Percentiles rank a stretch among this genome's conserved stretches.
These are phyloP conservation scores for Drosophila willistoni DNA, from an alignment of 1,140 invertebrate species.

Conservation along the genomic window DNA sequence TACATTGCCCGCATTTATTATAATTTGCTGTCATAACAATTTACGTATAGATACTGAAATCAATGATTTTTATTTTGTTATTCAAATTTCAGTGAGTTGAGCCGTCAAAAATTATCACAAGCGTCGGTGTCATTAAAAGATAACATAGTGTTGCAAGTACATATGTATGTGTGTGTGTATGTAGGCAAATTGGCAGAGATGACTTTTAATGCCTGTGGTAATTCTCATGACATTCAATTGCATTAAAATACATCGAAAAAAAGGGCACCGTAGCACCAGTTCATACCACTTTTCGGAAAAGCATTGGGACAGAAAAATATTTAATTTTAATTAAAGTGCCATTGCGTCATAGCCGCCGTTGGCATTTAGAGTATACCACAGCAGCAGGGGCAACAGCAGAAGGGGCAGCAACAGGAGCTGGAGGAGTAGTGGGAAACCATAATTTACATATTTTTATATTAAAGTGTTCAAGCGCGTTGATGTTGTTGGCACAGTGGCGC, in stretches of 20 bases:
- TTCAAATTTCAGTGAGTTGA: not conserved
- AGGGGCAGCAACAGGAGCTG: not conserved
- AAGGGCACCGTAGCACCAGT: not conserved
- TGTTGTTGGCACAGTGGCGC: slow-evolving; percentile 45
- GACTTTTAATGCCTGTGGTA: slow-evolving; percentile 10
- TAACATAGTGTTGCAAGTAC: not conserved
- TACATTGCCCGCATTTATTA: slow-evolving; percentile 6
- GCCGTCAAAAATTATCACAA: slow-evolving; percentile 1
- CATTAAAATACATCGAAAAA: slow-evolving; percentile 6
- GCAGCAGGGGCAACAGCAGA: not conserved
- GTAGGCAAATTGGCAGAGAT: slow-evolving; percentile 1
- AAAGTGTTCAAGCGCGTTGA: slow-evolving; percentile 62
- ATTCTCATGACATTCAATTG: slow-evolving; percentile 13
- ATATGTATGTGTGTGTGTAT: not conserved
- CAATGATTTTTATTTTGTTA: not conserved
- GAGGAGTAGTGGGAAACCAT: slow-evolving; percentile 30
- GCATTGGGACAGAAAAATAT: slow-evolving; percentile 48
- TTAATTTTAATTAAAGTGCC: slow-evolving; percentile 70
- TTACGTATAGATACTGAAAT: not conserved
- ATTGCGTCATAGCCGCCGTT: slow-evolving; percentile 3
- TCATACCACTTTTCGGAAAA: slow-evolving; percentile 5
- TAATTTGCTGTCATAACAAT: slow-evolving; percentile 3
- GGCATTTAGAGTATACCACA: slow-evolving; percentile 12
- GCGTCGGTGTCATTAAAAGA: slow-evolving; percentile 2
- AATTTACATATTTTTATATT: slow-evolving; percentile 72